Evolutionary conservation across 1,140 invertebrate genomes (phyloP).

Genomic region (Drosophila sulfurigaster): DNA sequence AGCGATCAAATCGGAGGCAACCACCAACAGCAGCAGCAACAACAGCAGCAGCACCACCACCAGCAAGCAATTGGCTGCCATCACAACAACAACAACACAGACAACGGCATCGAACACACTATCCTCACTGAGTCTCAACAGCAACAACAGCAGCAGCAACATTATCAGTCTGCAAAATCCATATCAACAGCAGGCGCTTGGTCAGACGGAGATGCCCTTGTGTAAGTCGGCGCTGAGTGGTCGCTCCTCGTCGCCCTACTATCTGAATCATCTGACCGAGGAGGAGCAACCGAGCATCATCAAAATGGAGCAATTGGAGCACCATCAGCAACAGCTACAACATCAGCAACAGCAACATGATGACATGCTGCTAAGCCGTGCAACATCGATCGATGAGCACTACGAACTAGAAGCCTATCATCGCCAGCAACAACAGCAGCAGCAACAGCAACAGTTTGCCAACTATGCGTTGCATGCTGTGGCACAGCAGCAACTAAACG

Average conservation of each 20-base stretch:
- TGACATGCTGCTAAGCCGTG: constrained; percentile 64
- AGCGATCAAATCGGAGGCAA: constrained; percentile 63
- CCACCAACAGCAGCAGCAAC: constrained; percentile 50
- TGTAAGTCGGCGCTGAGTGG: constrained; percentile 49
- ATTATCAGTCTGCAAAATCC: constrained; percentile 73
- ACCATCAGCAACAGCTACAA: constrained; percentile 52
- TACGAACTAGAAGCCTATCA: constrained; percentile 69
- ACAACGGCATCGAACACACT: constrained; percentile 76
- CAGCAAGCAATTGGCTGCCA: constrained; percentile 43
- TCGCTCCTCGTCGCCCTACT: constrained; percentile 58
- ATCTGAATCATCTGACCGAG: constrained; percentile 41
- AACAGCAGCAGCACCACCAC: constrained; percentile 39
- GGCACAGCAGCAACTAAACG: constrained; percentile 68
- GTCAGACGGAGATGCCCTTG: constrained; percentile 59
- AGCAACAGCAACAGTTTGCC: constrained; percentile 68
- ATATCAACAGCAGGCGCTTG: constrained; percentile 64
- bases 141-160: constrained; percentile 60
- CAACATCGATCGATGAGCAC: constrained; percentile 69
- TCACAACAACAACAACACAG: constrained; percentile 62
- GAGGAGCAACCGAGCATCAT: constrained; percentile 57
- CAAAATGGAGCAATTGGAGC: constrained; percentile 66
- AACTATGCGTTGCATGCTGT: constrained; percentile 65
- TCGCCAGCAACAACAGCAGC: constrained; percentile 60
- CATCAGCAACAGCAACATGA: constrained; percentile 58
- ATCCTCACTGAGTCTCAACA: constrained; percentile 66